A percentile compares a stretch with the other conserved stretches of the same genome.
These are phyloP conservation scores for Eupithecia abbreviata DNA, from an alignment of 2,888 invertebrate genomes.

Conservation along the genomic window DNA sequence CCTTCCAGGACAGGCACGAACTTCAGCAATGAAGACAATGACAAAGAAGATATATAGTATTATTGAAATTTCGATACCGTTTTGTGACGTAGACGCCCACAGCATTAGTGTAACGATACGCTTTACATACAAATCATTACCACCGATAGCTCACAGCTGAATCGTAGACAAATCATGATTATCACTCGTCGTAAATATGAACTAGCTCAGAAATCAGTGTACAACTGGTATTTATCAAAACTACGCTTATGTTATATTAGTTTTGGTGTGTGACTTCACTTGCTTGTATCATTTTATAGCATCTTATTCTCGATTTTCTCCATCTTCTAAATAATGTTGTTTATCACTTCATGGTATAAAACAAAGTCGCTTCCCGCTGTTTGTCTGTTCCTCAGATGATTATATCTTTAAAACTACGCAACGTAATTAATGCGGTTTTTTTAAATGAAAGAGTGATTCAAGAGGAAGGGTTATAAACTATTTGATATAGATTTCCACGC, in stretches of 20 bases:
- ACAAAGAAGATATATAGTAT: neutral
- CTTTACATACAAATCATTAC: slow-evolving; percentile 43
- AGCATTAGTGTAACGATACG: slow-evolving; percentile 27
- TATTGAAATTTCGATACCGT: neutral
- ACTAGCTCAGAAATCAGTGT: slow-evolving; percentile 60
- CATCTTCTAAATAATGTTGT: too few relatives aligned
- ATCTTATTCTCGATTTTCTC: too few relatives aligned
- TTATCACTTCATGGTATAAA: too few relatives aligned
- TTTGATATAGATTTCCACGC: too few relatives aligned
- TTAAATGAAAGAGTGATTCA: too few relatives aligned
- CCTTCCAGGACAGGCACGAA: too few relatives aligned
- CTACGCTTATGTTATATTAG: slow-evolving; percentile 38
- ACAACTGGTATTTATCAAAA: slow-evolving; percentile 54
- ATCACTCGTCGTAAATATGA: slow-evolving; percentile 60
- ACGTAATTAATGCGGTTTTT: too few relatives aligned
- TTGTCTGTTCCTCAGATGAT: too few relatives aligned
- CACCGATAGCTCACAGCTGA: slow-evolving; percentile 46
- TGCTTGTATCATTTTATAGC: neutral
- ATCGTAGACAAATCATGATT: slow-evolving; percentile 67
- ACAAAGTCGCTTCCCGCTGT: too few relatives aligned
- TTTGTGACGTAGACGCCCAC: neutral
- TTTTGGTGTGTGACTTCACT: slow-evolving; percentile 26
- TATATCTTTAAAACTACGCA: too few relatives aligned
- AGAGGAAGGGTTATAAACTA: too few relatives aligned
- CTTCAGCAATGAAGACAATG: too few relatives aligned